Evolutionary conservation across 1,140 invertebrate species (phyloP), one percentile per base, ranked within the genome.

Genomic region (Drosophila ambigua): DNA sequence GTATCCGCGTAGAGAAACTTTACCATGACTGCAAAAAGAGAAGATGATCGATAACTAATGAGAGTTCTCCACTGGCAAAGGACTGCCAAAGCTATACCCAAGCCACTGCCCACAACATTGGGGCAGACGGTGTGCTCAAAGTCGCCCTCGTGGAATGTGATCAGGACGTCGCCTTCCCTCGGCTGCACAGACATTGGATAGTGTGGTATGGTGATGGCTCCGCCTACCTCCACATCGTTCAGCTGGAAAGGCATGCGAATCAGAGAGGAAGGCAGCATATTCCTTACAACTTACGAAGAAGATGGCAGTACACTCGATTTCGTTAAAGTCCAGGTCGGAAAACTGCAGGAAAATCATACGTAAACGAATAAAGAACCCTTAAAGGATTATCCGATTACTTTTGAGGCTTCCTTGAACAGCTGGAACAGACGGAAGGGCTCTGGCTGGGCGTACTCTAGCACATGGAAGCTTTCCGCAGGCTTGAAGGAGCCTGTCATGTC

Each of bases 271-370:
- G 6, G 0, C 11, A 2, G 0, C 0, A 11, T 6, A 0, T 0
- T 6, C 2, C 16, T 13, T 7, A 2, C 2, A 13, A 77, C 82
- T 59, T 35, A 85, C 81, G 52, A 85, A 81, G 13, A 87, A 31
- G 2, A 87, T 64, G 1, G 45, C 68, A 3, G 61, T 61, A 8
- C 60, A 54, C 16, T 58, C 50, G 1, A 84, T 20, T 11, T 69
- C 24, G 1, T 51, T 8, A 0, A 20, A 28, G 2, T 72, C 16
- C 1, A 39, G 0, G 4, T 55, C 11, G n/a, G 16, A 6, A 2
- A 73, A 51, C 81, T 84, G 16, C 7, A 48, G 28, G 7, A 4
- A 24, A 39, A 15, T 28, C 4, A n/a, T 8, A 7, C 16, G 43
- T 2, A 4, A 26, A 9, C 4, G 28, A 49, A 11, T n/a, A n/a